Evolutionary conservation across 2,888 invertebrate genomes (phyloP).

Genomic region (Drosophila meridionalis): DNA sequence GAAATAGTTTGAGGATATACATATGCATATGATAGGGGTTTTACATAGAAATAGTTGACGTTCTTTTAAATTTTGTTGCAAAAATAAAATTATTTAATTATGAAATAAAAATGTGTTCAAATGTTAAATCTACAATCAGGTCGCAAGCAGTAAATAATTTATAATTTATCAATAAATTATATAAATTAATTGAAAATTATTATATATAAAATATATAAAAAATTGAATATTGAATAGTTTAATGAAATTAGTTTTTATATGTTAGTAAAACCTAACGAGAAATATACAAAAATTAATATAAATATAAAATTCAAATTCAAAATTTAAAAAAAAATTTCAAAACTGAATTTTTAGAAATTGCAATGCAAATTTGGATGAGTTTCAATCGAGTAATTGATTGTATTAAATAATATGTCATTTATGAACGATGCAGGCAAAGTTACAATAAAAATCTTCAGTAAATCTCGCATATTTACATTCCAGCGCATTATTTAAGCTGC

Average conservation of each 20-base stretch:
- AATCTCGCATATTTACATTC: conserved; percentile 88
- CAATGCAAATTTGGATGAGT: conserved; percentile 8
- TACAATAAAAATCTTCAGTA: conserved; percentile 10
- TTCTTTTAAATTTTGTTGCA: not conserved
- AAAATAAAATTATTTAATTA: not conserved
- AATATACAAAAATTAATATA: not conserved
- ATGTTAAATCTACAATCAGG: not conserved
- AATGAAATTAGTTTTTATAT: not conserved
- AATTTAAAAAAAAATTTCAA: not conserved
- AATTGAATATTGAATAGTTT: too few relatives aligned
- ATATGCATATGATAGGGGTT: not conserved
- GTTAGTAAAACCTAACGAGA: not conserved
- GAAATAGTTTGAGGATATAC: not conserved
- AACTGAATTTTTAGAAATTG: not conserved
- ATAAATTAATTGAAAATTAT: too few relatives aligned
- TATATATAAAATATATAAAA: too few relatives aligned
- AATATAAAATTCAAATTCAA: not conserved
- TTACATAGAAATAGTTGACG: too few relatives aligned
- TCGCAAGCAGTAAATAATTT: not conserved
- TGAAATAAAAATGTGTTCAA: not conserved
- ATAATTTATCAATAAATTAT: too few relatives aligned
- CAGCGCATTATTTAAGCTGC: conserved; percentile 91
- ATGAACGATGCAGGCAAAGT: conserved; percentile 34
- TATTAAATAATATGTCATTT: conserved; percentile 5
- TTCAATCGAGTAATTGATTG: conserved; percentile 8